Conservation (phyloP, 1,140 invertebrate species). For the Temnothorax nylanderi region DNA sequence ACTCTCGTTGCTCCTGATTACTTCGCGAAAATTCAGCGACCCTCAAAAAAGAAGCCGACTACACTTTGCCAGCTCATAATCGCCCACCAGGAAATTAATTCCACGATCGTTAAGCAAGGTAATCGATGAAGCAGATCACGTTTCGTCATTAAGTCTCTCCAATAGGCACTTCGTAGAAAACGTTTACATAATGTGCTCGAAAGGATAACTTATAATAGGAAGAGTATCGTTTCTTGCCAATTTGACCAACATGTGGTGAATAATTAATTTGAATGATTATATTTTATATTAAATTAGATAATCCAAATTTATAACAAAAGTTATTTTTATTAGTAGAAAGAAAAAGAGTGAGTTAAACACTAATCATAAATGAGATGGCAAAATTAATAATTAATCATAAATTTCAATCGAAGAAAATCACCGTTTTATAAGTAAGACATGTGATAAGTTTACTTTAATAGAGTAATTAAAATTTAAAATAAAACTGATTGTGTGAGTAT, state of each 20-base stretch:
- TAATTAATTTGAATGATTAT: not conserved
- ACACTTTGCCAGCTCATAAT: conserved; percentile 47
- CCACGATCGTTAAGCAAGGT: conserved; percentile 18
- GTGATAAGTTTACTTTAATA: not conserved
- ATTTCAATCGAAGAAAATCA: not conserved
- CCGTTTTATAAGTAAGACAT: not conserved
- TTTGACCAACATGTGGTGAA: not conserved
- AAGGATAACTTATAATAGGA: not conserved
- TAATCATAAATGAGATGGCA: not conserved
- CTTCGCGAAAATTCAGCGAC: conserved; percentile 51
- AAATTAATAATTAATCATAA: not conserved
- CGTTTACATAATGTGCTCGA: conserved; percentile 34
- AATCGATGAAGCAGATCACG: conserved; percentile 56
- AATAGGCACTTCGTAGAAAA: conserved; percentile 39
- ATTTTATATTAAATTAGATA: not conserved
- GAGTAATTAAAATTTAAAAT: not conserved
- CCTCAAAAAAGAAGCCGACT: conserved; percentile 7
- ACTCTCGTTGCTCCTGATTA: conserved; percentile 52
- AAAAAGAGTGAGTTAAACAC: no score
- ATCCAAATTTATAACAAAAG: not conserved
- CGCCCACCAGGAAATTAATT: conserved; percentile 51
- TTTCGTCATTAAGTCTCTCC: conserved; percentile 38
- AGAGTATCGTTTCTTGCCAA: not conserved
- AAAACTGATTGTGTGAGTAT: not conserved
- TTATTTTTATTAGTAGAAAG: not conserved